Conservation (phyloP, 2,797 vertebrate species). For the Phataginus tetradactyla region DNA sequence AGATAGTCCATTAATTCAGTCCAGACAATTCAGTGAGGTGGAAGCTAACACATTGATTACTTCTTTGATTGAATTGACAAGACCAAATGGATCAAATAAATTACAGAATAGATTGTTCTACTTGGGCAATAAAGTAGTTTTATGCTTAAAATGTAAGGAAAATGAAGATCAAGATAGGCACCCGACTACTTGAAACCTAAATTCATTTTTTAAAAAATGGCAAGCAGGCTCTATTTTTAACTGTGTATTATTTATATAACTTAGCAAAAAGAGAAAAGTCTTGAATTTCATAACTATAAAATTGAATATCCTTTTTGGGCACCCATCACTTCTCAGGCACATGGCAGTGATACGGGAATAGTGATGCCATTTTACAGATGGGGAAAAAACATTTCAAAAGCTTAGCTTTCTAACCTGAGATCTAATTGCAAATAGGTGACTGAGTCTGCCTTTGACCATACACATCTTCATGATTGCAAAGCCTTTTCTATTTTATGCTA, state of each 20-base stretch:
- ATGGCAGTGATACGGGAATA: neutral
- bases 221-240: neutral
- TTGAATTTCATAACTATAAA: neutral
- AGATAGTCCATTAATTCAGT: neutral
- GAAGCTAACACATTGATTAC: neutral
- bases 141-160: constrained; percentile 1
- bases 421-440: neutral
- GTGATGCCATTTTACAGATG: neutral
- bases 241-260: neutral
- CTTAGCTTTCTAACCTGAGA: neutral
- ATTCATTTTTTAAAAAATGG: neutral
- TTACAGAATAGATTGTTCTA: neutral
- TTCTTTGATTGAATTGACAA: constrained; percentile 16
- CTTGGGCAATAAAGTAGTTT: neutral
- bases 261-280: neutral
- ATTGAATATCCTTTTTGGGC: neutral
- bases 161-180: neutral
- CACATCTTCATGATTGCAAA: neutral
- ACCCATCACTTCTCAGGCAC: neutral
- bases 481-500: neutral
- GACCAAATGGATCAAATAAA: neutral
- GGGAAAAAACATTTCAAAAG: neutral
- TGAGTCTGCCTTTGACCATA: neutral
- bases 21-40: neutral
- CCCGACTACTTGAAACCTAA: neutral